Base-by-base conservation (phyloP, 2,113 vertebrate species). In the Seriola quinqueradiata region DNA sequence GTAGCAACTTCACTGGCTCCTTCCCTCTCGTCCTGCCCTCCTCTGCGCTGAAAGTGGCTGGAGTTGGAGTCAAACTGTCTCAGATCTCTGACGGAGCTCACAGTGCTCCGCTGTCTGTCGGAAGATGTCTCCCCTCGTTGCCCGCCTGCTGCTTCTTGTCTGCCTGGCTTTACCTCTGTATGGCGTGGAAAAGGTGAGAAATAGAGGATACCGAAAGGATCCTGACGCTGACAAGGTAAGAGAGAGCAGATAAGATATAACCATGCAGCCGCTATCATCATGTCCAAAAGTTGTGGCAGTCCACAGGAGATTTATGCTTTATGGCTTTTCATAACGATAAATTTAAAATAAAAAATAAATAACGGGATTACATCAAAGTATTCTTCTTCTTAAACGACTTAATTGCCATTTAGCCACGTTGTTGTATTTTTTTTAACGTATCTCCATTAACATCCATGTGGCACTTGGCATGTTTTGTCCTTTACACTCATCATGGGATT, bases 151-250 rank as follows among this genome's bases (percentile, higher is more conserved):
- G 72, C 79, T 96, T 1, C 83, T 94, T 38, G 54, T 84, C 83
- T 93, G 93, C 77, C 38, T 94, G 77, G 79, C 90, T 75, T 82
- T 92, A 3, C 93, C 94, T 69, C 90, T 93, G 19, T 85, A 84
- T 73, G 92, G 82, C 50, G 85, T 90, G 87, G 95, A 95, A 83
- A 95, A 94, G 88, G 92, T 92, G 90, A 95, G 93, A 91, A 95
- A 85, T 64, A 93, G 94, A 81, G 87, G 89, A 65, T 92, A 94
- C 89, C 92, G 94, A 83, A 95, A 95, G 85, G 95, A 95, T 81
- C 93, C 94, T 76, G 95, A 96, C 46, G 88, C 90, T 0, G 95
- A 95, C 21, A 94, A 93, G 93, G 95, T 96, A 91, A 94, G 92
- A 82, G 36, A 63, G 25, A 50, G 38, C 32, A 36, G 10, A 19